phyloP scores from a whole-genome alignment of 2,888 invertebrate species.

The Amiota communis region DNA sequence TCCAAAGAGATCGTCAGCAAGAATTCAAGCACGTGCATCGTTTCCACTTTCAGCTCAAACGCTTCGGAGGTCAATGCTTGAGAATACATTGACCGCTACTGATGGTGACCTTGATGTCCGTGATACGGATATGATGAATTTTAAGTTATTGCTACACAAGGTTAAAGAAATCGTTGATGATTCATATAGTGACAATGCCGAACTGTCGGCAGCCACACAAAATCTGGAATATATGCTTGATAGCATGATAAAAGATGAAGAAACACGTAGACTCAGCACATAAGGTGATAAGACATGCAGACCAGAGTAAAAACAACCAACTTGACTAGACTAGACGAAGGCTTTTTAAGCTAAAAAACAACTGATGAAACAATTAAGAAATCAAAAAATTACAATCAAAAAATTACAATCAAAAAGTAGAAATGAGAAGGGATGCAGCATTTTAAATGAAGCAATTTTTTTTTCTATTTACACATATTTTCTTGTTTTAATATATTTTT shows the following conservation, averaged over 20 bases:
- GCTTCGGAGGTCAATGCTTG: constrained; percentile 20
- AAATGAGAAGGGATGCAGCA: neutral
- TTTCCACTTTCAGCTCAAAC: neutral
- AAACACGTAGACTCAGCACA: constrained; percentile 59
- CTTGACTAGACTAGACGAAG: neutral
- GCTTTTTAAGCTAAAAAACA: neutral
- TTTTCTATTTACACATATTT: neutral
- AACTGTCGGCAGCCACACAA: constrained; percentile 71
- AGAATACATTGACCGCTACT: neutral
- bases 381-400: no score
- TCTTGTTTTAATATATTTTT: neutral
- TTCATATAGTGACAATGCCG: constrained; percentile 72
- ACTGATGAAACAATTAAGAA: no score
- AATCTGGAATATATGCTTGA: constrained; percentile 72
- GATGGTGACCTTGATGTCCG: constrained; percentile 46
- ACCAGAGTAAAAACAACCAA: neutral
- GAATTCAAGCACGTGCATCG: neutral
- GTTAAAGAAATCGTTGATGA: constrained; percentile 73
- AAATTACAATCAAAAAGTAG: neutral
- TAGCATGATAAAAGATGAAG: constrained; percentile 70
- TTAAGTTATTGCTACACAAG: constrained; percentile 68
- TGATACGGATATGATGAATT: constrained; percentile 70
- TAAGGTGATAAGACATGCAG: no score
- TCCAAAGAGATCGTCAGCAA: constrained; percentile 46
- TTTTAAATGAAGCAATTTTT: no score